Percentiles rank a stretch among this genome's conserved stretches.
These are phyloP conservation scores for Ceratosolen fusciceps DNA, from an alignment of 1,140 invertebrate genomes.

Conservation along the genomic window DNA sequence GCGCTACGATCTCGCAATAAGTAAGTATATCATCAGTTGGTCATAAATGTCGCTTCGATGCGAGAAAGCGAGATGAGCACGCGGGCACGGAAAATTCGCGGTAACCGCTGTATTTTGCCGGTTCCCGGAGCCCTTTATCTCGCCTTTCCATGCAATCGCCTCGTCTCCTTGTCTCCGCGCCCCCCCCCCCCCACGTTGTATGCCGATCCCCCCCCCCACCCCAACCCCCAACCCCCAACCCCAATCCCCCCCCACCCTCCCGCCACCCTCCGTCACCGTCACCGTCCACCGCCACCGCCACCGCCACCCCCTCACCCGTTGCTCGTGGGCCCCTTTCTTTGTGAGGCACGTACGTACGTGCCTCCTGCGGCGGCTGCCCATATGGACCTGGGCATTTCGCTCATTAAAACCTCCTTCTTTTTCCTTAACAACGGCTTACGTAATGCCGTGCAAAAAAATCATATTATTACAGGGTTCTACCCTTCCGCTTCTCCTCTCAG, in stretches of 20 bases:
- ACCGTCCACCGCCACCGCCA: no score
- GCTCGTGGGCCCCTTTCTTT: no score
- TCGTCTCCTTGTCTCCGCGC: background rate
- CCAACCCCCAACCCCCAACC: background rate
- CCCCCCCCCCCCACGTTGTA: background rate
- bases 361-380: no score
- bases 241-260: background rate
- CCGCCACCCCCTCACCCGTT: no score
- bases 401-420: background rate
- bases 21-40: conserved; percentile 41
- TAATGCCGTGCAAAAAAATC: conserved; percentile 29
- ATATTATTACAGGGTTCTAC: conserved; percentile 29
- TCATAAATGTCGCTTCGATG: conserved; percentile 42
- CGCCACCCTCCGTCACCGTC: background rate
- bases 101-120: conserved; percentile 17
- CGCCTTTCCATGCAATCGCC: background rate
- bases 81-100: conserved; percentile 20
- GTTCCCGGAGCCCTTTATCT: conserved; percentile 1
- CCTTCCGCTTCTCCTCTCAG: conserved; percentile 24
- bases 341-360: no score
- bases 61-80: conserved; percentile 20
- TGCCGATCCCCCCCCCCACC: background rate
- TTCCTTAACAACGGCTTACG: background rate
- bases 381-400: background rate
- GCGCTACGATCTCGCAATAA: conserved; percentile 23